Percentiles rank a stretch among this genome's conserved stretches.
Evolutionary conservation across 2,888 invertebrate genomes (phyloP).

Genomic region (Aproaerema taeniolella): DNA sequence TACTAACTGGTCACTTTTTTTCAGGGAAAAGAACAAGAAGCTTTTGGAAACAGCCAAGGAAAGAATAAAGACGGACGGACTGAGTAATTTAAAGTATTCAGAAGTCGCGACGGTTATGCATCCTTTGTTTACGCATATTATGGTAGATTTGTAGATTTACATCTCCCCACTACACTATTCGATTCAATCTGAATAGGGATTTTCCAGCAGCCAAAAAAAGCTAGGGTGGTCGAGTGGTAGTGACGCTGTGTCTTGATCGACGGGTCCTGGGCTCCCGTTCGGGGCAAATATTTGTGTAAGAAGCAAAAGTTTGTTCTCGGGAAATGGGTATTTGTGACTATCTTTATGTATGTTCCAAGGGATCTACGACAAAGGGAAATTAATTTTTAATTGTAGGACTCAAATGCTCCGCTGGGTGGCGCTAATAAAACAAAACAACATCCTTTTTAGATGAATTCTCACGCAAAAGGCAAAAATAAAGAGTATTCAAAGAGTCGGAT

Average conservation of each 20-base stretch:
- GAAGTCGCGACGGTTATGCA: conserved; percentile 76
- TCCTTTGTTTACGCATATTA: conserved; percentile 79
- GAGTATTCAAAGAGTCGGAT: too few relatives aligned
- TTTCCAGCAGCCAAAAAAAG: neutral
- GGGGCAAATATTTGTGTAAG: neutral
- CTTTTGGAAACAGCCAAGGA: conserved; percentile 61
- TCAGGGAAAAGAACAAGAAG: conserved; percentile 65
- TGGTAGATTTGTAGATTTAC: conserved; percentile 68
- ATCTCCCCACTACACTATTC: neutral
- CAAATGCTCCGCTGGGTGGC: too few relatives aligned
- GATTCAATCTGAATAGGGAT: neutral
- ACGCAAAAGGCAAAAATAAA: too few relatives aligned
- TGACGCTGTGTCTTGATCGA: neutral
- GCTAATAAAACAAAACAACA: too few relatives aligned
- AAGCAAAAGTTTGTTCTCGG: neutral
- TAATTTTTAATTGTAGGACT: too few relatives aligned
- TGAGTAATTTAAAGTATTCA: conserved; percentile 77
- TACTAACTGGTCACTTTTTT: conserved; percentile 25
- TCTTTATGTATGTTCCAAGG: too few relatives aligned
- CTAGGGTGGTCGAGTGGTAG: too few relatives aligned
- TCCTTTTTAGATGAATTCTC: too few relatives aligned
- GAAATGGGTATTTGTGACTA: too few relatives aligned
- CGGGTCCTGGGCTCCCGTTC: too few relatives aligned
- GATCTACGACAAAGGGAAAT: too few relatives aligned
- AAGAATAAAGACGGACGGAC: conserved; percentile 77